A percentile compares a stretch with the other conserved stretches of the same genome.
Evolutionary conservation across 2,888 invertebrate species (phyloP).

Genomic region (Helleia helle): DNA sequence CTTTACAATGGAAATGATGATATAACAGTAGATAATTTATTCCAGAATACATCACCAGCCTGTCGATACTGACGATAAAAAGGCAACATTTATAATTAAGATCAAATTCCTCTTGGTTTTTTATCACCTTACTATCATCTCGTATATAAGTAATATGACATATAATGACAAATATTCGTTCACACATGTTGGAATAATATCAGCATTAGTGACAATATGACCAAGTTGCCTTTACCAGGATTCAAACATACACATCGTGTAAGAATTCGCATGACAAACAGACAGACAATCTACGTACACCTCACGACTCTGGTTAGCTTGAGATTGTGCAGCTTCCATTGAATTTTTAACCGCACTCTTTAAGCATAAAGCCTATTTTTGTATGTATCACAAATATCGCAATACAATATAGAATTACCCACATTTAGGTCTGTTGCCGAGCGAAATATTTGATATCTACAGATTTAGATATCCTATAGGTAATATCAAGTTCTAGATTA

Average conservation of each 20-base stretch:
- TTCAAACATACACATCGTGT: neutral
- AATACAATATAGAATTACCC: slow-evolving; percentile 15
- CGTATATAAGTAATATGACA: too few relatives aligned
- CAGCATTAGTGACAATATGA: too few relatives aligned
- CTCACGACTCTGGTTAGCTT: slow-evolving; percentile 7
- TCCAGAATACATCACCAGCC: too few relatives aligned
- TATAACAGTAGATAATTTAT: too few relatives aligned
- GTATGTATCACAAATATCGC: slow-evolving; percentile 14
- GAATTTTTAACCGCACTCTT: neutral
- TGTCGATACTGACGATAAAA: too few relatives aligned
- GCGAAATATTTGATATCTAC: slow-evolving; percentile 18
- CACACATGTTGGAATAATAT: too few relatives aligned
- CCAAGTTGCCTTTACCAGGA: neutral
- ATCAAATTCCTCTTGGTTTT: too few relatives aligned
- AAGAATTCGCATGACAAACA: slow-evolving; percentile 12
- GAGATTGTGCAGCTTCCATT: neutral
- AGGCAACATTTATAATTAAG: too few relatives aligned
- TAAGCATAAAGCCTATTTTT: slow-evolving; percentile 14
- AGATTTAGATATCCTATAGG: slow-evolving; percentile 16
- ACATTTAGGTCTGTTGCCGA: slow-evolving; percentile 15
- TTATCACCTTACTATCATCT: too few relatives aligned
- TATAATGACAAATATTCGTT: too few relatives aligned
- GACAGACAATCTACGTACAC: slow-evolving; percentile 7
- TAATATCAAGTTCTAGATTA: slow-evolving; percentile 9
- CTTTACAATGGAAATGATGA: too few relatives aligned